Evolutionary conservation across 2,888 invertebrate species (phyloP).

Genomic region (Nesidiocoris tenuis): DNA sequence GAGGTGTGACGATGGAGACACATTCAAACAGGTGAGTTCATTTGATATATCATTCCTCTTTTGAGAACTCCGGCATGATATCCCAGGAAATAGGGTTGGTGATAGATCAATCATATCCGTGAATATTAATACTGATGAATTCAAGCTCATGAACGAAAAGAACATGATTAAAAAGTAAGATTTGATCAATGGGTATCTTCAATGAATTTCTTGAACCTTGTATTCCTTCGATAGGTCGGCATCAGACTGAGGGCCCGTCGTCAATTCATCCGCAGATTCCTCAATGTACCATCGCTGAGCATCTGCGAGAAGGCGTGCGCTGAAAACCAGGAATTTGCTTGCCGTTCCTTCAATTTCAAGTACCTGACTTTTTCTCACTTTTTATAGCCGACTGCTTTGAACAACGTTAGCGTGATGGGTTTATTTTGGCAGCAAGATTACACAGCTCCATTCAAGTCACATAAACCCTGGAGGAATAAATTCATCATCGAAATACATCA

Average conservation of each 20-base stretch:
- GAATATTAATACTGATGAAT: neutral
- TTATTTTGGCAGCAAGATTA: too few relatives aligned
- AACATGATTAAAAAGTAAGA: too few relatives aligned
- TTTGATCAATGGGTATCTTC: too few relatives aligned
- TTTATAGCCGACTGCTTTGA: too few relatives aligned
- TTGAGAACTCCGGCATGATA: neutral
- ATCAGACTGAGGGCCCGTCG: slow-evolving; percentile 74
- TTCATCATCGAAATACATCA: too few relatives aligned
- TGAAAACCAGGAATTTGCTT: slow-evolving; percentile 78
- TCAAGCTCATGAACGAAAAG: too few relatives aligned
- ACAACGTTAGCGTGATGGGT: too few relatives aligned
- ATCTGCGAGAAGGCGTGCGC: slow-evolving; percentile 84
- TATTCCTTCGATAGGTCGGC: slow-evolving; percentile 59
- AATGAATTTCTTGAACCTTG: neutral
- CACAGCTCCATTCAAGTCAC: too few relatives aligned
- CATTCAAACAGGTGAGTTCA: slow-evolving; percentile 67
- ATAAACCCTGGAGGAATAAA: too few relatives aligned
- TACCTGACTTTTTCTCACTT: too few relatives aligned
- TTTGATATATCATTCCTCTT: too few relatives aligned
- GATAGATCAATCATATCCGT: neutral
- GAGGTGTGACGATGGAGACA: slow-evolving; percentile 77
- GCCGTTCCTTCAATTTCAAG: slow-evolving; percentile 85
- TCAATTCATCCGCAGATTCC: slow-evolving; percentile 71
- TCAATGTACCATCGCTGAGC: slow-evolving; percentile 70
- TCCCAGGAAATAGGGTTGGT: neutral